Conservation (phyloP, 2,888 invertebrate genomes). For the Drosophila neotestacea region DNA sequence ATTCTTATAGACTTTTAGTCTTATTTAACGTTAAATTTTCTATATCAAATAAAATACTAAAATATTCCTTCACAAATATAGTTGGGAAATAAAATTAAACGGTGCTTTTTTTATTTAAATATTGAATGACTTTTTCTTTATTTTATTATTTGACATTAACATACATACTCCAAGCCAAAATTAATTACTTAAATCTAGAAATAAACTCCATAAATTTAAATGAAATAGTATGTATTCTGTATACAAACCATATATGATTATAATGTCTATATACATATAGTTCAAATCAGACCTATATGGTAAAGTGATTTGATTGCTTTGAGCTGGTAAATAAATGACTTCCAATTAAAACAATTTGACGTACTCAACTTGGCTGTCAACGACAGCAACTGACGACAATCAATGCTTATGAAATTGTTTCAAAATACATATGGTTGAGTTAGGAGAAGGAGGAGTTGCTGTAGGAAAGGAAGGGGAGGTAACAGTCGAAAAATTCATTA, state of each 20-base stretch:
- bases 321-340: slow-evolving; percentile 70
- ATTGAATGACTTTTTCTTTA: too few relatives aligned
- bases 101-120: too few relatives aligned
- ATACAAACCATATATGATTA: slow-evolving; percentile 5
- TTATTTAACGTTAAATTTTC: too few relatives aligned
- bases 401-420: slow-evolving; percentile 76
- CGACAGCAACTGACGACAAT: slow-evolving; percentile 55
- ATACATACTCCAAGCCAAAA: neutral
- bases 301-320: slow-evolving; percentile 77
- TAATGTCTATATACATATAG: slow-evolving; percentile 25
- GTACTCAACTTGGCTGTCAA: slow-evolving; percentile 68
- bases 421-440: slow-evolving; percentile 55
- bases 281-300: slow-evolving; percentile 14
- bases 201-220: neutral
- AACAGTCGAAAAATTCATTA: slow-evolving; percentile 40
- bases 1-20: neutral
- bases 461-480: neutral
- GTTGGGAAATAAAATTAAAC: too few relatives aligned
- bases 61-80: too few relatives aligned
- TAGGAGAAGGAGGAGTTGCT: slow-evolving; percentile 3
- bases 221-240: neutral
- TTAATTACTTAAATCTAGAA: slow-evolving; percentile 4
- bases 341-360: slow-evolving; percentile 79
- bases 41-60: too few relatives aligned
- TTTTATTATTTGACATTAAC: neutral